Conservation (phyloP, 2,888 invertebrate genomes). For the Nasonia oneida region DNA sequence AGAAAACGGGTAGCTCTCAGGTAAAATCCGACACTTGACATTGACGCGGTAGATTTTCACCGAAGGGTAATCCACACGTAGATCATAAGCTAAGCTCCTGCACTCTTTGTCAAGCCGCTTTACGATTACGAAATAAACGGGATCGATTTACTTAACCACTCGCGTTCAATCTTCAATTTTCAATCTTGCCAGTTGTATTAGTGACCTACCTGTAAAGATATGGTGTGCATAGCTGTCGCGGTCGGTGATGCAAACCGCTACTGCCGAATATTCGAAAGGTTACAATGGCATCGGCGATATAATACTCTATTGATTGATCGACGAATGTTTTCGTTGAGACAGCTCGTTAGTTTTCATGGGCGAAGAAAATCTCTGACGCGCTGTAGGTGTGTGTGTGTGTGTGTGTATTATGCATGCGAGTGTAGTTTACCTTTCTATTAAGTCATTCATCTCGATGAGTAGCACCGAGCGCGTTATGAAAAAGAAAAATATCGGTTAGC, state of each 20-base stretch:
- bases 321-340: not conserved
- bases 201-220: not conserved
- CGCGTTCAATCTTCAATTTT: constrained; percentile 19
- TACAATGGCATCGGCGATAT: not conserved
- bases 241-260: constrained; percentile 6
- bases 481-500: constrained; percentile 3
- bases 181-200: not conserved
- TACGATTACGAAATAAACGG: constrained; percentile 47
- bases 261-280: constrained; percentile 19
- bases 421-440: constrained; percentile 17
- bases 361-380: not conserved
- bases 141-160: constrained; percentile 41
- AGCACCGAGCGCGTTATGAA: not conserved
- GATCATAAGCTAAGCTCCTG: constrained; percentile 11
- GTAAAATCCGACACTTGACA: constrained; percentile 48
- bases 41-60: constrained; percentile 46
- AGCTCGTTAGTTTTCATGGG: not conserved
- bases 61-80: constrained; percentile 51
- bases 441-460: constrained; percentile 26
- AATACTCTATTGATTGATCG: not conserved
- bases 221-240: not conserved
- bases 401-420: not conserved
- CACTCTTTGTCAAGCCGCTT: constrained; percentile 49
- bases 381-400: not conserved
- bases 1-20: constrained; percentile 41